A percentile compares a stretch with the other conserved stretches of the same genome.
Evolutionary conservation across 2,888 invertebrate genomes (phyloP).

Genomic region (Phlogophora meticulosa): DNA sequence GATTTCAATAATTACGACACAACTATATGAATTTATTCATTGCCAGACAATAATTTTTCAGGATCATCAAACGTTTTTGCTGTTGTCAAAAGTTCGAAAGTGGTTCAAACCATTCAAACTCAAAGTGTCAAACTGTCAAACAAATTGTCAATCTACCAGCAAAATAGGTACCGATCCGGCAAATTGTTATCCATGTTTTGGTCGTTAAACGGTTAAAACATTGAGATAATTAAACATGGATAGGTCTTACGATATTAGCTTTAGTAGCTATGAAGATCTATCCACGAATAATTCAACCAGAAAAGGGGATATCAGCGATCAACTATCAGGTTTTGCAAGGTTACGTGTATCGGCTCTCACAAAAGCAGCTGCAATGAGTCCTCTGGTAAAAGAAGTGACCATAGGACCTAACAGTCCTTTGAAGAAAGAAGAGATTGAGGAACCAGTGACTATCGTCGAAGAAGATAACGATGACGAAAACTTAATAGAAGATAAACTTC

Average conservation of each 20-base stretch:
- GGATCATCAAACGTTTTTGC: not conserved
- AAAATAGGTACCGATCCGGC: no score
- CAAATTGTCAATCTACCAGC: not conserved
- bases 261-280: conserved; percentile 69
- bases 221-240: conserved; percentile 67
- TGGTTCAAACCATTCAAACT: not conserved
- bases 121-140: not conserved
- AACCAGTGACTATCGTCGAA: conserved; percentile 32
- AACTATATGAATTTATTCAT: no score
- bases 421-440: conserved; percentile 66
- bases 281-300: conserved; percentile 67
- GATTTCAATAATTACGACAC: no score
- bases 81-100: conserved; percentile 18
- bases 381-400: conserved; percentile 88
- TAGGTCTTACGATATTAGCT: conserved; percentile 65
- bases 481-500: conserved; percentile 79
- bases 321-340: conserved; percentile 84
- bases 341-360: conserved; percentile 91
- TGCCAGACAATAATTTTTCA: no score
- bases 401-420: conserved; percentile 74
- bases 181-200: conserved; percentile 1
- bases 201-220: not conserved
- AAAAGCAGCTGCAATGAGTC: conserved; percentile 90
- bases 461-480: conserved; percentile 73
- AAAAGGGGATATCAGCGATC: conserved; percentile 77